A percentile compares a stretch with the other conserved stretches of the same genome.
These are phyloP conservation scores for Corvus hawaiiensis DNA, from an alignment of 2,113 vertebrate species.

Conservation along the genomic window DNA sequence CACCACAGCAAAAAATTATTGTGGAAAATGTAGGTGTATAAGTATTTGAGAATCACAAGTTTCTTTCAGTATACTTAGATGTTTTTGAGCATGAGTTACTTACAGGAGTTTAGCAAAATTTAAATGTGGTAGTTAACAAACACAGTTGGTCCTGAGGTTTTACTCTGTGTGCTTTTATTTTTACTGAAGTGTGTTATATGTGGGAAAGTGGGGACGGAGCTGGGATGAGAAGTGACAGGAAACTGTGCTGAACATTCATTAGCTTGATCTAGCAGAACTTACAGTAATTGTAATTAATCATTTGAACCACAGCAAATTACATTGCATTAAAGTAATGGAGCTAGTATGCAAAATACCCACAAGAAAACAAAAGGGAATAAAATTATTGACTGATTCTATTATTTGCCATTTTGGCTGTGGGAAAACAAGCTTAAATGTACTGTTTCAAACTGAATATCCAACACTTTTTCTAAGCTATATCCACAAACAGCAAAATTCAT, in stretches of 20 bases:
- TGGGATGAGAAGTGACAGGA: background rate
- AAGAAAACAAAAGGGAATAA: slow-evolving; percentile 20
- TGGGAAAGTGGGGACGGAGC: background rate
- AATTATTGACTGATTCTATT: background rate
- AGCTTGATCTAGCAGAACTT: slow-evolving; percentile 43
- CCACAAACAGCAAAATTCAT: background rate
- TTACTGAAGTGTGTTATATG: background rate
- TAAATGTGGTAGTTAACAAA: background rate
- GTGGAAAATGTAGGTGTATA: background rate
- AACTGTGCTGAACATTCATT: slow-evolving; percentile 25
- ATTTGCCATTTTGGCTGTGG: background rate
- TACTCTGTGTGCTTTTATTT: background rate
- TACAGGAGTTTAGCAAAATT: background rate
- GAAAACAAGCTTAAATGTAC: background rate
- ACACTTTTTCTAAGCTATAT: background rate
- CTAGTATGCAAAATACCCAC: background rate
- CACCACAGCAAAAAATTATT: background rate
- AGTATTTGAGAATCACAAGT: background rate
- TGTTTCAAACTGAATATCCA: background rate
- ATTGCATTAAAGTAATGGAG: background rate
- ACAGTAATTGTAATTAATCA: slow-evolving; percentile 24
- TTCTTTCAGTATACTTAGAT: background rate
- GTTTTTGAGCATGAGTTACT: background rate
- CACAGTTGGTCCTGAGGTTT: background rate
- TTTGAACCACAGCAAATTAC: slow-evolving; percentile 11